These are phyloP conservation scores for Daphoenositta chrysoptera DNA, from an alignment of 2,113 vertebrate species.

Conservation along the genomic window DNA sequence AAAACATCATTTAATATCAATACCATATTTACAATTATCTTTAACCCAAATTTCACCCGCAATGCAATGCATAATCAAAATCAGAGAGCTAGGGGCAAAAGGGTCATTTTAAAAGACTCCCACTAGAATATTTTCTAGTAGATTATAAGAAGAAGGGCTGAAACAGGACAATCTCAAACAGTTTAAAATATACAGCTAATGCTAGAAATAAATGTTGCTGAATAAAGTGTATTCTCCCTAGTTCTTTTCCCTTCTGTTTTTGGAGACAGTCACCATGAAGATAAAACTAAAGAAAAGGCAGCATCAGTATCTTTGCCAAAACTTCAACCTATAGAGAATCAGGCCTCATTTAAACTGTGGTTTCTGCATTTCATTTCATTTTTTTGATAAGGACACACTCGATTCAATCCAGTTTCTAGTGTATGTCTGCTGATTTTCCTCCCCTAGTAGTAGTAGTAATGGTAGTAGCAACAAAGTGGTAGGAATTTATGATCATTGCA, in stretches of 20 bases:
- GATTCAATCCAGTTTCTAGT: neutral
- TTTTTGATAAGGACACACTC: neutral
- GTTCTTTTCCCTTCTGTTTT: neutral
- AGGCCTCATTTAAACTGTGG: neutral
- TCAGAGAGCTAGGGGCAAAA: conserved; percentile 55
- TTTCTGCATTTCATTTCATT: neutral
- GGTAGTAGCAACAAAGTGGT: neutral
- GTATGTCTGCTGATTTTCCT: neutral
- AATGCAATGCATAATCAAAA: conserved; percentile 72
- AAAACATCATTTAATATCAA: conserved; percentile 92
- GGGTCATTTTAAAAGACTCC: neutral
- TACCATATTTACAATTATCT: conserved; percentile 90
- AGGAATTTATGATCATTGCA: neutral
- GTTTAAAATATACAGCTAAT: neutral
- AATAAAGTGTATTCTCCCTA: neutral
- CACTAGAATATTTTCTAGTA: conserved; percentile 15
- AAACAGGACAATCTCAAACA: conserved; percentile 9
- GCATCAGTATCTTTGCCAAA: neutral
- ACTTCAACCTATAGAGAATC: neutral
- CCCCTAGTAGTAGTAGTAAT: neutral
- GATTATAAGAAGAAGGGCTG: neutral
- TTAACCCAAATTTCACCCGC: conserved; percentile 80
- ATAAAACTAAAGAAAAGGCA: neutral
- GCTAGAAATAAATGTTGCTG: conserved; percentile 6
- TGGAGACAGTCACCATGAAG: neutral